Evolutionary conservation across 2,888 invertebrate genomes (phyloP).

Genomic region (Eristalinus sepulchralis): DNA sequence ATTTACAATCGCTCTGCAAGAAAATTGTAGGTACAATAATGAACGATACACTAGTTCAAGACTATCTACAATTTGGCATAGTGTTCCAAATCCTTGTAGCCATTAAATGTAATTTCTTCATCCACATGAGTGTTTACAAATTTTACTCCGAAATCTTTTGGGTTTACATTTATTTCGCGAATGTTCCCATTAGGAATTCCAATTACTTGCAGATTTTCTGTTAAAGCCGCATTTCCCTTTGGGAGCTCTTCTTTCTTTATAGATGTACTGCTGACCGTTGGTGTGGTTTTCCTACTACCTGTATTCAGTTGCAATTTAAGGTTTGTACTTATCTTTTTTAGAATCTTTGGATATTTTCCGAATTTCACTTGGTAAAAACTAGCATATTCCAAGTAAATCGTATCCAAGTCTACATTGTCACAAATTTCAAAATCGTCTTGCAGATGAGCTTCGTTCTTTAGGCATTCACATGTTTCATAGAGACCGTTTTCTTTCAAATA

Average conservation of each 20-base stretch:
- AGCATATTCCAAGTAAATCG: constrained; percentile 93
- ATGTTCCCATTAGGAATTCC: constrained; percentile 42
- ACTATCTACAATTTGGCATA: constrained; percentile 39
- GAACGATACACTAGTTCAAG: background rate
- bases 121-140: constrained; percentile 21
- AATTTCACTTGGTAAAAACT: constrained; percentile 93
- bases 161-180: constrained; percentile 52
- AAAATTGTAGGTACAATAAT: background rate
- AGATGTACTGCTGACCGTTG: constrained; percentile 6
- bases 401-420: constrained; percentile 95
- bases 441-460: constrained; percentile 88
- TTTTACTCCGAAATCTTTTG: constrained; percentile 44
- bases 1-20: constrained; percentile 47
- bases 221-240: background rate
- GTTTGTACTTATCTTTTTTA: constrained; percentile 80
- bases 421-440: constrained; percentile 87
- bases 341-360: constrained; percentile 92
- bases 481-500: constrained; percentile 87
- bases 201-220: constrained; percentile 57
- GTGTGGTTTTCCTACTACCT: constrained; percentile 8
- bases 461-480: constrained; percentile 84
- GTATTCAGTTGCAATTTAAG: constrained; percentile 58
- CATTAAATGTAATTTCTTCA: constrained; percentile 27
- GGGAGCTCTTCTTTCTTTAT: constrained; percentile 38
- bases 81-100: constrained; percentile 53